These are phyloP conservation scores for Catostylus mosaicus DNA, from an alignment of 30 jellyfish, hydroid and myxozoan genomes.

Conservation along the genomic window DNA sequence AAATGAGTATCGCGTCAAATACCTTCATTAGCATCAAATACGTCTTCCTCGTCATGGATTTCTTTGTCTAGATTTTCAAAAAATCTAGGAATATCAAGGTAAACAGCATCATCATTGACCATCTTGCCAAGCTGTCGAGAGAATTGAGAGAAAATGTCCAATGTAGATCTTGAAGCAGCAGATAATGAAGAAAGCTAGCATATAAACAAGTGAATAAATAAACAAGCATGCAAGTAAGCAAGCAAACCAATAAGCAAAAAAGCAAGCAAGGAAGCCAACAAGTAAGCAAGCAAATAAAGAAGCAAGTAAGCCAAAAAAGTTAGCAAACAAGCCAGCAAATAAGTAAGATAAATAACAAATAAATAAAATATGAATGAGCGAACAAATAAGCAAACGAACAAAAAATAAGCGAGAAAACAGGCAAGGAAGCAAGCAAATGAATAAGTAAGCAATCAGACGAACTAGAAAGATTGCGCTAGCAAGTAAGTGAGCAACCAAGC, in stretches of 20 bases:
- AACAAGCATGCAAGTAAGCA: too few species aligned
- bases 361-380: too few species aligned
- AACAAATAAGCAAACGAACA: too few species aligned
- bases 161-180: not conserved
- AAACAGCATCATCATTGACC: constrained; percentile 26
- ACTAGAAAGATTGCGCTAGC: too few species aligned
- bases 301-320: not conserved
- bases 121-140: constrained; percentile 45
- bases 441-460: too few species aligned
- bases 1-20: not conserved
- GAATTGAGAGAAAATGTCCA: not conserved
- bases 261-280: not conserved
- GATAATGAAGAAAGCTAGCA: not conserved
- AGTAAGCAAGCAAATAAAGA: not conserved
- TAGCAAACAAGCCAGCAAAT: too few species aligned
- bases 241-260: not conserved
- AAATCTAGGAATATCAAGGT: constrained; percentile 20
- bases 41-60: constrained; percentile 15
- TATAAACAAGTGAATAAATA: not conserved
- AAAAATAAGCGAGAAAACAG: too few species aligned
- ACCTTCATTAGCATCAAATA: not conserved
- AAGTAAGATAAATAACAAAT: too few species aligned
- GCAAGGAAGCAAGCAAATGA: too few species aligned
- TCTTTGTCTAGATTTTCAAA: not conserved
- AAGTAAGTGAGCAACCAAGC: too few species aligned